Evolutionary conservation across 2,797 vertebrate genomes (phyloP).

Genomic region (Numenius phaeopus): DNA sequence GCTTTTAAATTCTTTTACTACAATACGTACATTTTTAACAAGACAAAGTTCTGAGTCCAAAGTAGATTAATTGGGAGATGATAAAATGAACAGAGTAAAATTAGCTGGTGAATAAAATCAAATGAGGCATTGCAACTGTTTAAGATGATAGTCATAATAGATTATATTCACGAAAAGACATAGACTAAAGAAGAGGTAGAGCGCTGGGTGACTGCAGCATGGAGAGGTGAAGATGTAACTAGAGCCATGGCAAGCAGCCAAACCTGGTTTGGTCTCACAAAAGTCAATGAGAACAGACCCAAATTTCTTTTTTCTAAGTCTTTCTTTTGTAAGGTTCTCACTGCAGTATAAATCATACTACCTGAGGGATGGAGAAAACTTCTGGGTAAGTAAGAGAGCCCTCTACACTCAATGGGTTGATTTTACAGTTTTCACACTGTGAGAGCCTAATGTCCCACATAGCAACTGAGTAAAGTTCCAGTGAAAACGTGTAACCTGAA

Average conservation of each 20-base stretch:
- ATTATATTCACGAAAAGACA: not conserved
- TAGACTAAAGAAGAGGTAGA: not conserved
- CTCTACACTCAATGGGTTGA: not conserved
- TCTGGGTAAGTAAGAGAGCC: not conserved
- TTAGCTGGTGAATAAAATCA: not conserved
- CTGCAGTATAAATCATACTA: not conserved
- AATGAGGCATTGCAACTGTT: not conserved
- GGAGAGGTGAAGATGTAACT: not conserved
- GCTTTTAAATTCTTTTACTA: not conserved
- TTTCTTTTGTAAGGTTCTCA: not conserved
- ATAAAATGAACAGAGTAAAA: not conserved
- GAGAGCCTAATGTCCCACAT: not conserved
- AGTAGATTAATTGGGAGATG: not conserved
- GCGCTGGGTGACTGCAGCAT: not conserved
- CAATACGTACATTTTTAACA: not conserved
- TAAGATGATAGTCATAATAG: not conserved
- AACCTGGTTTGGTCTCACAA: not conserved
- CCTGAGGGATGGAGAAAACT: not conserved
- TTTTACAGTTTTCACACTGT: not conserved
- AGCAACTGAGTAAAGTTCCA: not conserved
- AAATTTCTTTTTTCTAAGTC: not conserved
- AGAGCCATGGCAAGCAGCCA: not conserved
- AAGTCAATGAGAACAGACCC: not conserved
- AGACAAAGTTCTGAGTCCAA: not conserved
- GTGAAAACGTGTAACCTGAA: slow-evolving; percentile 18